Evolutionary conservation across 2,113 vertebrate genomes (phyloP).

Genomic region (Alces alces): DNA sequence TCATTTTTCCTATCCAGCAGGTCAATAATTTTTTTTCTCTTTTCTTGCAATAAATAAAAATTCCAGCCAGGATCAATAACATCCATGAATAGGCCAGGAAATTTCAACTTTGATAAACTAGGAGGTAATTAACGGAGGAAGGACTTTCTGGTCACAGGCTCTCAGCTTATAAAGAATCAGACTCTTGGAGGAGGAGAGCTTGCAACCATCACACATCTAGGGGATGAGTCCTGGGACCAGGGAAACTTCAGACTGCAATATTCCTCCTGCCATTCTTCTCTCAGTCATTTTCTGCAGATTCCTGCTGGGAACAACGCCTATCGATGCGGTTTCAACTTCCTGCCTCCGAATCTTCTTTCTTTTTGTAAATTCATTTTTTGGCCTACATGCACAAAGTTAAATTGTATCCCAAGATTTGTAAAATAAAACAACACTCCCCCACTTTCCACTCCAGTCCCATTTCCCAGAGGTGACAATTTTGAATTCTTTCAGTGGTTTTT

Average conservation of each 20-base stretch:
- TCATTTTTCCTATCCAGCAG: background rate
- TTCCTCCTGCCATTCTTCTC: background rate
- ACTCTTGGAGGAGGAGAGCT: background rate
- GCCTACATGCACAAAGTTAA: background rate
- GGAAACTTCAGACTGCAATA: background rate
- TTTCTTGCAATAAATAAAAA: background rate
- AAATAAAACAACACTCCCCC: background rate
- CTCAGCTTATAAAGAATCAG: background rate
- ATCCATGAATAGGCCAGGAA: background rate
- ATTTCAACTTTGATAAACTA: background rate
- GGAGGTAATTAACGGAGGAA: background rate
- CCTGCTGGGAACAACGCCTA: background rate
- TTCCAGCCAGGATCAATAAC: background rate
- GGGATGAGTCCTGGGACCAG: background rate
- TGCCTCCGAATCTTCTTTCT: background rate
- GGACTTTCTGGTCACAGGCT: background rate
- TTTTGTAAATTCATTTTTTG: background rate
- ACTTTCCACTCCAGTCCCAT: background rate
- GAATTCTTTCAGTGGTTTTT: background rate
- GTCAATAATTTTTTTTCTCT: background rate
- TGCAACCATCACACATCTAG: background rate
- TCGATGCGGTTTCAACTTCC: background rate
- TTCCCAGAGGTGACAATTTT: background rate
- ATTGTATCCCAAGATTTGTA: background rate
- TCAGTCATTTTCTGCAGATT: background rate